Percentiles rank a stretch among this genome's conserved stretches.
Conservation (phyloP, 2,888 invertebrate genomes). For the Drosophila picticornis region DNA sequence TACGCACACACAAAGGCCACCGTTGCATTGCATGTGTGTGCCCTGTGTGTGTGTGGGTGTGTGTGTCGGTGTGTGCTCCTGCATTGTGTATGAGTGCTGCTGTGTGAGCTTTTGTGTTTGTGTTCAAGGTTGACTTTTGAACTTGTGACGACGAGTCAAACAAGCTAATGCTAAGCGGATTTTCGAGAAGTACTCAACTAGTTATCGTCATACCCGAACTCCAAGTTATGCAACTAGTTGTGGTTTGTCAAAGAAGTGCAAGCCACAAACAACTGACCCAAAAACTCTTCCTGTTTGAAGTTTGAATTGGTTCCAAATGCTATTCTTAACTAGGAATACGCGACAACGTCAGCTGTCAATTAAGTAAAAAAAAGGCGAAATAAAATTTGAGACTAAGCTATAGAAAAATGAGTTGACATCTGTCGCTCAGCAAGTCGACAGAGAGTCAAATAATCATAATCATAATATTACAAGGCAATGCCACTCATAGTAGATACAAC, state of each 20-base stretch:
- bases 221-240: background rate
- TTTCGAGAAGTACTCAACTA: slow-evolving; percentile 34
- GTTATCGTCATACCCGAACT: background rate
- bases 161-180: slow-evolving; percentile 75
- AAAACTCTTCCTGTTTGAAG: slow-evolving; percentile 2
- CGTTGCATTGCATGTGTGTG: slow-evolving; percentile 13
- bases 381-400: slow-evolving; percentile 32
- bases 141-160: slow-evolving; percentile 59
- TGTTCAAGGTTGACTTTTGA: slow-evolving; percentile 68
- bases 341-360: slow-evolving; percentile 41
- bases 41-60: slow-evolving; percentile 3
- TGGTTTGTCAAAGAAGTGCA: slow-evolving; percentile 21
- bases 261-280: slow-evolving; percentile 13
- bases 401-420: slow-evolving; percentile 31
- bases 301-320: background rate
- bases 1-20: slow-evolving; percentile 33
- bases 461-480: slow-evolving; percentile 43
- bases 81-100: slow-evolving; percentile 11
- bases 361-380: slow-evolving; percentile 17
- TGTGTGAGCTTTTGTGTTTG: slow-evolving; percentile 11
- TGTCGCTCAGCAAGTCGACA: slow-evolving; percentile 45
- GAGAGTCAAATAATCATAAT: slow-evolving; percentile 63
- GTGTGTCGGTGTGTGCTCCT: slow-evolving; percentile 6
- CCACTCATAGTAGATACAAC: slow-evolving; percentile 4
- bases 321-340: background rate